These are phyloP conservation scores for Epinephelus moara DNA, from an alignment of 2,113 vertebrate species.

Conservation along the genomic window DNA sequence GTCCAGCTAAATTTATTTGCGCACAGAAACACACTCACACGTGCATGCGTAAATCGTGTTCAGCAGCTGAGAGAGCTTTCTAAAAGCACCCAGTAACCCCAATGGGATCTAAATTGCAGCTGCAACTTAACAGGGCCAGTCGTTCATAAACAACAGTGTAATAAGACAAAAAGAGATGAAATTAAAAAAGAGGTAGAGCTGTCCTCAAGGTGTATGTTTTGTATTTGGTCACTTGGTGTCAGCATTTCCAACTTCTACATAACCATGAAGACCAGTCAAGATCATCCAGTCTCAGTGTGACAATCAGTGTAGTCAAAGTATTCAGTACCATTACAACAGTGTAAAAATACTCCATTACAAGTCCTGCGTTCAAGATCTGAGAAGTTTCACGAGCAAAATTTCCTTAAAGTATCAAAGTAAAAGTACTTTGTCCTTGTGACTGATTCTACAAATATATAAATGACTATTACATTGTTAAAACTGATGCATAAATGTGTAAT, in stretches of 20 bases:
- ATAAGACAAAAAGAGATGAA: neutral
- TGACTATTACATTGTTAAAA: neutral
- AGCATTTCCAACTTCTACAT: slow-evolving; percentile 29
- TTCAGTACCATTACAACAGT: neutral
- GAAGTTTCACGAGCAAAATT: neutral
- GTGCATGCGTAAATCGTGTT: neutral
- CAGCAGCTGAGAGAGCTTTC: neutral
- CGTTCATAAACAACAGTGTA: neutral
- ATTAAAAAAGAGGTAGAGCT: neutral
- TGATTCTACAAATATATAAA: neutral
- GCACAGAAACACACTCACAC: neutral
- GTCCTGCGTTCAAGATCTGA: neutral
- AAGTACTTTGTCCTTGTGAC: neutral
- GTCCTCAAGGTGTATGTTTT: slow-evolving; percentile 14
- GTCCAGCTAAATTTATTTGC: neutral
- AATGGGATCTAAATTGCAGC: neutral
- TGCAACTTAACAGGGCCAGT: neutral
- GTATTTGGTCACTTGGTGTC: slow-evolving; percentile 52
- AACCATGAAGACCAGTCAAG: neutral
- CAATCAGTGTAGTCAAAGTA: neutral
- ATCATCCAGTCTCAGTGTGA: neutral
- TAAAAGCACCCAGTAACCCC: neutral
- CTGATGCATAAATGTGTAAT: neutral
- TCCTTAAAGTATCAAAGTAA: neutral
- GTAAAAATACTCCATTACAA: neutral